Evolutionary conservation across 2,888 invertebrate genomes (phyloP).

Genomic region (Craniophora ligustri): DNA sequence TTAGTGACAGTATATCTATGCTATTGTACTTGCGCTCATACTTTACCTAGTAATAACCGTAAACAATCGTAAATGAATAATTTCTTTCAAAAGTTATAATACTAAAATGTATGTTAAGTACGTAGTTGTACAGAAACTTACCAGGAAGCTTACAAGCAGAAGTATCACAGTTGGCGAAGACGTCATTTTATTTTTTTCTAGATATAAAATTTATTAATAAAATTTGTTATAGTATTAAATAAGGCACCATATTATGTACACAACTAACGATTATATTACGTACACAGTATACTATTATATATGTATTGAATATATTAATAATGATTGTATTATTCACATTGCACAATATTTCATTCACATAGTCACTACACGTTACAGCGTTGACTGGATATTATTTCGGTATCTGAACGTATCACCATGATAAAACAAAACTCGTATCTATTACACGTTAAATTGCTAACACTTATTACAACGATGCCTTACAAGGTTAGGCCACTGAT

Average conservation of each 20-base stretch:
- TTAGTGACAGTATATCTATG: too few species aligned
- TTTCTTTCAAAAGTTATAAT: too few species aligned
- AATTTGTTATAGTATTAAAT: background rate
- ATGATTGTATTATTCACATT: too few species aligned
- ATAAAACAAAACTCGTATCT: conserved; percentile 19
- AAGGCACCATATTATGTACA: background rate
- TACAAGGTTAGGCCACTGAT: background rate
- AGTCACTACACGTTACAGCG: background rate
- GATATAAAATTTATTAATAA: background rate
- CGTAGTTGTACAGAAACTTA: conserved; percentile 50
- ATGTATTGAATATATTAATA: too few species aligned
- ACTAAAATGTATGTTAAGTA: too few species aligned
- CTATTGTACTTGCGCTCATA: too few species aligned
- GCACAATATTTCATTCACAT: conserved; percentile 15
- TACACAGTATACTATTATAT: too few species aligned
- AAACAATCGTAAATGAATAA: too few species aligned
- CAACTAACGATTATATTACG: background rate
- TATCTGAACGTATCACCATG: conserved; percentile 27
- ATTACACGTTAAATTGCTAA: background rate
- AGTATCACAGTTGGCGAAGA: conserved; percentile 53
- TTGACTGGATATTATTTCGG: conserved; percentile 1
- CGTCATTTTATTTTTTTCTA: conserved; percentile 27
- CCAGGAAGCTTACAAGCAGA: conserved; percentile 61
- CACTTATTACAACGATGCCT: background rate
- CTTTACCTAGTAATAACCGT: too few species aligned